Conservation (phyloP, 2,797 vertebrate species). For the Rhabdophis nuchalis region DNA sequence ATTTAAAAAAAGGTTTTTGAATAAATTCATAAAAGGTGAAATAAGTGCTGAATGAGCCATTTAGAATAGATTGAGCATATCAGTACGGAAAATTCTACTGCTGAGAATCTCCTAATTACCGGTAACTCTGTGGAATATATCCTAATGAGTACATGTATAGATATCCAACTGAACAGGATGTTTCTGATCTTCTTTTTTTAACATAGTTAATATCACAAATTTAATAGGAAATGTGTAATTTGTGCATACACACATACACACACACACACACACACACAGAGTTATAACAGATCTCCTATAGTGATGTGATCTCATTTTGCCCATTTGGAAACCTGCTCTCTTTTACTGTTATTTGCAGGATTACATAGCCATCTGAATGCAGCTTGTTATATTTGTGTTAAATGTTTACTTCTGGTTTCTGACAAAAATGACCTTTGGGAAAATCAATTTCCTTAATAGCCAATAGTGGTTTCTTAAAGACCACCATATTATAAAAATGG, state of each 20-base stretch:
- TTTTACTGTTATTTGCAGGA: background rate
- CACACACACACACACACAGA: background rate
- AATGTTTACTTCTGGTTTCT: background rate
- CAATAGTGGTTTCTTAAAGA: background rate
- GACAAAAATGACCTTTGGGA: background rate
- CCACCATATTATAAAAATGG: background rate
- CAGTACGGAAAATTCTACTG: background rate
- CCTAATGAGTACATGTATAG: background rate
- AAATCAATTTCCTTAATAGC: background rate
- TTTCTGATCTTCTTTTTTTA: background rate
- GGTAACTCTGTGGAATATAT: background rate
- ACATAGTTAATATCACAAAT: background rate
- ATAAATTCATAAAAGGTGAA: slow-evolving; percentile 22
- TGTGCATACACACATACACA: background rate
- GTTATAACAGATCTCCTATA: background rate
- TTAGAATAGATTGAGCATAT: background rate
- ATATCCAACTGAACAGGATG: background rate
- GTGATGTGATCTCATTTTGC: background rate
- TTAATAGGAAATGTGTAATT: background rate
- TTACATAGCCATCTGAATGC: background rate
- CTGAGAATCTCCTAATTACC: background rate
- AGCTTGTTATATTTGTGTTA: background rate
- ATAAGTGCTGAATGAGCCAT: background rate
- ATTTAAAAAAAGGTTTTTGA: slow-evolving; percentile 8
- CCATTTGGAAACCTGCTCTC: background rate